phyloP scores from a whole-genome alignment of 2,888 invertebrate genomes.

The Phaedon cochleariae region DNA sequence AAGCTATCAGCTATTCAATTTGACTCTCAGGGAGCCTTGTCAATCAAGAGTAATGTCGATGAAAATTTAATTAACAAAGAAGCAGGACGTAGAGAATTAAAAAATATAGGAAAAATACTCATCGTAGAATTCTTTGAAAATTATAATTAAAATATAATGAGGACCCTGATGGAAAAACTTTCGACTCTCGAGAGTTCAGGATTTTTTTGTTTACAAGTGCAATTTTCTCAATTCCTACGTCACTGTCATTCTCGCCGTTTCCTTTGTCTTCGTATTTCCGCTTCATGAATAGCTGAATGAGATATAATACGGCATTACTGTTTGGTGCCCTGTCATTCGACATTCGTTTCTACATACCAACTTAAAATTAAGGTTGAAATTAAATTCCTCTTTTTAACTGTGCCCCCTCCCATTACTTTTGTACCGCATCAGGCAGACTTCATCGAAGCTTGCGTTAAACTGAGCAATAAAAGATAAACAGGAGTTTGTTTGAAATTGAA shows the following conservation, averaged over 20 bases:
- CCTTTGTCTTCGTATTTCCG: neutral
- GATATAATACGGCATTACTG: neutral
- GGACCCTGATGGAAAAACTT: too few relatives aligned
- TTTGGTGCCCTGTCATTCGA: neutral
- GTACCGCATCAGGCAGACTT: neutral
- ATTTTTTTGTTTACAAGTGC: too few relatives aligned
- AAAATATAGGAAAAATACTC: too few relatives aligned
- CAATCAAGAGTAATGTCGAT: too few relatives aligned
- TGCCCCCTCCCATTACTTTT: neutral
- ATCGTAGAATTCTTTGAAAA: too few relatives aligned
- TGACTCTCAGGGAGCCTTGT: too few relatives aligned
- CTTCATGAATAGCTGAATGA: neutral
- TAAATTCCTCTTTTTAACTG: neutral
- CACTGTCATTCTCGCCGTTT: neutral
- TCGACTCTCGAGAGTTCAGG: too few relatives aligned
- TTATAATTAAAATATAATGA: too few relatives aligned
- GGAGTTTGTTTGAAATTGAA: neutral
- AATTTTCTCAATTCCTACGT: neutral
- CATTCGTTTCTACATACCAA: neutral
- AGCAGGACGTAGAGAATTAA: too few relatives aligned
- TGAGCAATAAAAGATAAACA: neutral
- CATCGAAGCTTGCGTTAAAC: neutral
- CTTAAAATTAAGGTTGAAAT: neutral
- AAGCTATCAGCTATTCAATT: too few relatives aligned
- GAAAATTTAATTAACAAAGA: too few relatives aligned